These are phyloP conservation scores for Bucorvus abyssinicus DNA, from an alignment of 2,797 vertebrate species.

Conservation along the genomic window DNA sequence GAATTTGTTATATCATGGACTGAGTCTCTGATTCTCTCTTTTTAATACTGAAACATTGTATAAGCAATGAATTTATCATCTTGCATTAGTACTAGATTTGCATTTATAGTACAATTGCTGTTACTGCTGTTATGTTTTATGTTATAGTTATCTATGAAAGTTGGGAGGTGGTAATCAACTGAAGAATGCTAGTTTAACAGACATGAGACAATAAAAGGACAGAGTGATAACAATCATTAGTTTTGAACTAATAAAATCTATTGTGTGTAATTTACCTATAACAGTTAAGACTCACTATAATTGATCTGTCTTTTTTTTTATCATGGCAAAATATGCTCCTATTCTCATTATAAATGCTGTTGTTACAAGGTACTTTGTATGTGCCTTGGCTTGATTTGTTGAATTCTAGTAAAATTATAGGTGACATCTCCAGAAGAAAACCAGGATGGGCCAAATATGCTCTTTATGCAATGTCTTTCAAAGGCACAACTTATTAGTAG, in stretches of 20 bases:
- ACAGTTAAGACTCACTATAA: slow-evolving; percentile 8
- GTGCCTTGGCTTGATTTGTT: neutral
- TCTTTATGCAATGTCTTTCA: neutral
- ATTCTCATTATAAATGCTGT: neutral
- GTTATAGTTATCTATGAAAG: slow-evolving; percentile 17
- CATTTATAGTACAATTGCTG: slow-evolving; percentile 3
- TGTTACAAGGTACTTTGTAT: neutral
- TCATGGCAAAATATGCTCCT: slow-evolving; percentile 12
- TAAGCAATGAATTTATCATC: slow-evolving; percentile 10
- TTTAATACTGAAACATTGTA: neutral
- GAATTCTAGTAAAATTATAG: neutral
- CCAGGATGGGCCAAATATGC: neutral
- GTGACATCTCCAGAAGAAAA: neutral
- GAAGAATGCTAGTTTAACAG: slow-evolving; percentile 21
- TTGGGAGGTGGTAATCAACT: slow-evolving; percentile 26
- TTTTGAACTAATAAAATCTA: slow-evolving; percentile 47
- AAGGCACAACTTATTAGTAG: neutral
- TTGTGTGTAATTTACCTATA: slow-evolving; percentile 46
- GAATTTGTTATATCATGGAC: neutral
- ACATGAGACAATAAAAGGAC: slow-evolving; percentile 32
- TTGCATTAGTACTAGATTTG: neutral
- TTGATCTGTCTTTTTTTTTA: slow-evolving; percentile 31
- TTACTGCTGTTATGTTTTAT: slow-evolving; percentile 19
- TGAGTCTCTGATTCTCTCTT: neutral
- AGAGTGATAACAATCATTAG: neutral